Conservation (phyloP, 2,113 vertebrate genomes). For the Stegostoma tigrinum region DNA sequence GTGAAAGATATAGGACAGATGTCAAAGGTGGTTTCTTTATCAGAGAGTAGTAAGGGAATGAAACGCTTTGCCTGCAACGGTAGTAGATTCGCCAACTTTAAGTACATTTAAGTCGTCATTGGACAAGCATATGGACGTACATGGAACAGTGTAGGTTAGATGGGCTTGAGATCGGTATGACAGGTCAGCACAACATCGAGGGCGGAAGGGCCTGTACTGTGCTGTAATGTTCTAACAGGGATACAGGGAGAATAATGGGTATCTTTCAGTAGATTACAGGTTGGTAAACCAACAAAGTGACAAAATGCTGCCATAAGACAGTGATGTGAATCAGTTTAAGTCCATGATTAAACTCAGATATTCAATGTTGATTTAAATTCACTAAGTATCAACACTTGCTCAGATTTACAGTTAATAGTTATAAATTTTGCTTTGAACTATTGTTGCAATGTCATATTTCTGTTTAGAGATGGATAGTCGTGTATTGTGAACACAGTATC, state of each 20-base stretch:
- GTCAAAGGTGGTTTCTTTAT: no score
- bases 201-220: no score
- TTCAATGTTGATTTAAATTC: background rate
- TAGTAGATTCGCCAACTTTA: no score
- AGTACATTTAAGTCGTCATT: no score
- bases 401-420: background rate
- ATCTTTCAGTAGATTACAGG: background rate
- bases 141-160: no score
- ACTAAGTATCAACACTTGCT: background rate
- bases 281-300: background rate
- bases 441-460: background rate
- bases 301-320: background rate
- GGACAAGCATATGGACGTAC: no score
- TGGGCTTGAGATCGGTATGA: no score
- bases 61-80: no score
- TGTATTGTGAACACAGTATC: background rate
- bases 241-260: background rate
- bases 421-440: background rate
- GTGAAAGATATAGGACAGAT: no score
- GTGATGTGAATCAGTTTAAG: background rate
- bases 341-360: background rate
- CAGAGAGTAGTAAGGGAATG: no score
- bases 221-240: no score
- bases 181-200: no score
- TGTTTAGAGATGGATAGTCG: background rate